Percentiles rank a stretch among this genome's conserved stretches.
These are phyloP conservation scores for Microctonus hyperodae DNA, from an alignment of 2,888 invertebrate species.

Conservation along the genomic window DNA sequence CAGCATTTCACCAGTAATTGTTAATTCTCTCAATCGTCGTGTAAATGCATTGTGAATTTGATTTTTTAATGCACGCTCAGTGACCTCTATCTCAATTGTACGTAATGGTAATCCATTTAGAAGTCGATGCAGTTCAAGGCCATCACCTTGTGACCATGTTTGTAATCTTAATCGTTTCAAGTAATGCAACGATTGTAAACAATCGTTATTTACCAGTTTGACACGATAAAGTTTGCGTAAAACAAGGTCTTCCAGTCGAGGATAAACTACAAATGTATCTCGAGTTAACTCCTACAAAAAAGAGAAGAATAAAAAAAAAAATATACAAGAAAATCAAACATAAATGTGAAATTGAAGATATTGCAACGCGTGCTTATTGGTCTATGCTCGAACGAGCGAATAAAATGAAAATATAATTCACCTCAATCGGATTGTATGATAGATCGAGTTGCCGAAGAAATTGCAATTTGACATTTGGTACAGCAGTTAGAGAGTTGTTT, in stretches of 20 bases:
- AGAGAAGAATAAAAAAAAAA: conserved; percentile 24
- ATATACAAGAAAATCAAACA: not conserved
- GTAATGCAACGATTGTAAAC: conserved; percentile 72
- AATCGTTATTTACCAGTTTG: conserved; percentile 77
- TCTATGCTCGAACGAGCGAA: not conserved
- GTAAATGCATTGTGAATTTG: conserved; percentile 81
- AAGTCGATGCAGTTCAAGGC: conserved; percentile 76
- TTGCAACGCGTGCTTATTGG: not conserved
- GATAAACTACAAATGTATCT: conserved; percentile 76
- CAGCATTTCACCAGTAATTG: conserved; percentile 79
- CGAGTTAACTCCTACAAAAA: conserved; percentile 70
- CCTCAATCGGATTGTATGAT: conserved; percentile 81
- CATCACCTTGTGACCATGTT: conserved; percentile 78
- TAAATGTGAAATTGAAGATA: conserved; percentile 11
- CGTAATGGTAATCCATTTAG: conserved; percentile 77
- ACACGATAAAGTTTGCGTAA: conserved; percentile 77
- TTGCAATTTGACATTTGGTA: conserved; percentile 76
- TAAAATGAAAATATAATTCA: conserved; percentile 49
- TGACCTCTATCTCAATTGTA: conserved; percentile 78
- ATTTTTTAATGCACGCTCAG: conserved; percentile 75
- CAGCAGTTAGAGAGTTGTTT: conserved; percentile 77
- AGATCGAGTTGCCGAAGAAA: conserved; percentile 79
- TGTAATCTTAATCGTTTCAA: conserved; percentile 76
- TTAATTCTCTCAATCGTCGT: conserved; percentile 79
- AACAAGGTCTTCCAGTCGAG: conserved; percentile 76